phyloP scores from a whole-genome alignment of 2,113 vertebrate genomes.

The Tragelaphus imberbis region DNA sequence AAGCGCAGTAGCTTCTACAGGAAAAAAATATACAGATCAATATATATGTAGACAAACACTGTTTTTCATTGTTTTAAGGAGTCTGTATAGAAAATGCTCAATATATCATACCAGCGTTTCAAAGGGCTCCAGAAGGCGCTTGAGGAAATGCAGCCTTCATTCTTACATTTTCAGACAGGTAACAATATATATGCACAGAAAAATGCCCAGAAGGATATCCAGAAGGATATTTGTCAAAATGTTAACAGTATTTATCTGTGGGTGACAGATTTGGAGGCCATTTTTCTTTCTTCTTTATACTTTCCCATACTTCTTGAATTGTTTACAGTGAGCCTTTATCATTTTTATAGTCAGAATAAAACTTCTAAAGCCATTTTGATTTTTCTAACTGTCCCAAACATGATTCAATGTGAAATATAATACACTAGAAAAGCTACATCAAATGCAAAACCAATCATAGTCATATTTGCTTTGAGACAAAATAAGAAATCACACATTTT shows the following conservation, averaged over 20 bases:
- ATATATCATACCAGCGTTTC: background rate
- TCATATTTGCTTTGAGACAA: slow-evolving; percentile 7
- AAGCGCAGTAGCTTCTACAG: background rate
- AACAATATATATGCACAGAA: background rate
- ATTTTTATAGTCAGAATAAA: slow-evolving; percentile 50
- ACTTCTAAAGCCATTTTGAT: slow-evolving; percentile 19
- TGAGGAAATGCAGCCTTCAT: background rate
- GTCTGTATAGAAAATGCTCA: background rate
- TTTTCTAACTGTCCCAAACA: slow-evolving; percentile 18
- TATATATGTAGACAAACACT: background rate
- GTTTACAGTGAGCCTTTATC: slow-evolving; percentile 37
- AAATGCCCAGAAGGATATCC: slow-evolving; percentile 18
- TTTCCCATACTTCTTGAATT: slow-evolving; percentile 26
- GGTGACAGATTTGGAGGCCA: slow-evolving; percentile 11
- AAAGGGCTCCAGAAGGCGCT: background rate
- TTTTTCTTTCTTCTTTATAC: slow-evolving; percentile 33
- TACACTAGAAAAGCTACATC: background rate
- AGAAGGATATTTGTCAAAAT: slow-evolving; percentile 9
- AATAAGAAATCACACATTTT: background rate
- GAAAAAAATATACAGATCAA: background rate
- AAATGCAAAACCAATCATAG: background rate
- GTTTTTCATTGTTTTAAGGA: background rate
- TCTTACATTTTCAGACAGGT: background rate
- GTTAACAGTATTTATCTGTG: slow-evolving; percentile 27
- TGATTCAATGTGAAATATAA: slow-evolving; percentile 29